These are phyloP conservation scores for Hormiphora californensis DNA, from an alignment of 37 sponge, comb jelly and placozoan species.

Conservation along the genomic window DNA sequence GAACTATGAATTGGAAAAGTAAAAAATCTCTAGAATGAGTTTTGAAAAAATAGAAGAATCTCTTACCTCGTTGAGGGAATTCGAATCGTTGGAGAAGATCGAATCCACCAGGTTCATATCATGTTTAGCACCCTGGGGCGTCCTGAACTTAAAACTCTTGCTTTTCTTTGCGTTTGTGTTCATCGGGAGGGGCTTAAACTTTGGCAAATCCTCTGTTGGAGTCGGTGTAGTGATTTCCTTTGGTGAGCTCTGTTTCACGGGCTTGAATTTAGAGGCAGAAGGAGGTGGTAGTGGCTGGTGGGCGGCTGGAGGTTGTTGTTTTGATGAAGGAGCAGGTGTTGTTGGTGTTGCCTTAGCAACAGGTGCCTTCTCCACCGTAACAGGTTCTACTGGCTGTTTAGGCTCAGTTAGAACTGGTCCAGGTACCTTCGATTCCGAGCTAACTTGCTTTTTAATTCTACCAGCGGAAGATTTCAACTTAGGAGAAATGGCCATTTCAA, in stretches of 20 bases:
- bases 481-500: slow-evolving; percentile 17
- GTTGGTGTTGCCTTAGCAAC: neutral
- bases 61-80: slow-evolving; percentile 22
- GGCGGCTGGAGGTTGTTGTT: neutral
- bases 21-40: neutral
- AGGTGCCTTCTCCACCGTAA: neutral
- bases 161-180: slow-evolving; percentile 26
- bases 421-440: slow-evolving; percentile 1
- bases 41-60: neutral
- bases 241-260: slow-evolving; percentile 39
- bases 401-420: neutral
- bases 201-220: slow-evolving; percentile 1
- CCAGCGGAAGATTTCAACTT: slow-evolving; percentile 10
- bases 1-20: neutral
- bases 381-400: neutral
- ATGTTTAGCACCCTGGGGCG: neutral
- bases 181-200: slow-evolving; percentile 43
- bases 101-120: slow-evolving; percentile 55
- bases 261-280: slow-evolving; percentile 32
- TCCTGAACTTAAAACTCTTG: slow-evolving; percentile 24
- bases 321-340: neutral
- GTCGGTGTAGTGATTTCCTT: neutral
- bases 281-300: neutral
- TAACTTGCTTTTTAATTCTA: slow-evolving; percentile 20
- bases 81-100: slow-evolving; percentile 40